A percentile compares a stretch with the other conserved stretches of the same genome.
Evolutionary conservation across 2,797 vertebrate species (phyloP).

Genomic region (Rhabdophis nuchalis): DNA sequence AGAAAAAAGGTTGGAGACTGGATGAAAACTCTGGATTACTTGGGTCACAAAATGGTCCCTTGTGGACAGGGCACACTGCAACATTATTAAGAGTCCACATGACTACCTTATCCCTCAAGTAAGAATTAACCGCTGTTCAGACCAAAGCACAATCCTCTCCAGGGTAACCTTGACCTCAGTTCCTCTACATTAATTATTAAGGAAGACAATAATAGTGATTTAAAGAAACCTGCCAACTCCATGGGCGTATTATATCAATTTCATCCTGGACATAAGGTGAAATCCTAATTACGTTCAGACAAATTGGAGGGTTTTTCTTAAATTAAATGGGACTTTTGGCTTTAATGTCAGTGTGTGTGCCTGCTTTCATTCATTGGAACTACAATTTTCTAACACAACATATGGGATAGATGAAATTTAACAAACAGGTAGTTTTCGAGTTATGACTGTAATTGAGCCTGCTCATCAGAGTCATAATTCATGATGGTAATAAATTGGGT

Average conservation of each 20-base stretch:
- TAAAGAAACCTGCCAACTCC: background rate
- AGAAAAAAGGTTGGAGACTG: background rate
- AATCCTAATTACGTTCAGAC: background rate
- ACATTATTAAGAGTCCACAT: background rate
- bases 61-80: background rate
- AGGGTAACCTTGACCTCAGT: background rate
- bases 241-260: background rate
- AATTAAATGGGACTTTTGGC: background rate
- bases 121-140: background rate
- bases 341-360: background rate
- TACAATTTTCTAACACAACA: background rate
- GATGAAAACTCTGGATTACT: background rate
- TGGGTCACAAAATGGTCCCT: background rate
- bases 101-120: background rate
- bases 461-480: no score
- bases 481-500: no score
- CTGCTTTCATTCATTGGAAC: background rate
- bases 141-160: background rate
- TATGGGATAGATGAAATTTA: background rate
- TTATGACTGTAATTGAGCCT: no score
- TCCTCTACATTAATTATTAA: background rate
- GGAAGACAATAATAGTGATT: background rate
- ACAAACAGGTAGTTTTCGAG: background rate
- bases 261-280: background rate
- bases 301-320: background rate